Evolutionary conservation across 2,113 vertebrate species (phyloP).

Genomic region (Fregata magnificens): DNA sequence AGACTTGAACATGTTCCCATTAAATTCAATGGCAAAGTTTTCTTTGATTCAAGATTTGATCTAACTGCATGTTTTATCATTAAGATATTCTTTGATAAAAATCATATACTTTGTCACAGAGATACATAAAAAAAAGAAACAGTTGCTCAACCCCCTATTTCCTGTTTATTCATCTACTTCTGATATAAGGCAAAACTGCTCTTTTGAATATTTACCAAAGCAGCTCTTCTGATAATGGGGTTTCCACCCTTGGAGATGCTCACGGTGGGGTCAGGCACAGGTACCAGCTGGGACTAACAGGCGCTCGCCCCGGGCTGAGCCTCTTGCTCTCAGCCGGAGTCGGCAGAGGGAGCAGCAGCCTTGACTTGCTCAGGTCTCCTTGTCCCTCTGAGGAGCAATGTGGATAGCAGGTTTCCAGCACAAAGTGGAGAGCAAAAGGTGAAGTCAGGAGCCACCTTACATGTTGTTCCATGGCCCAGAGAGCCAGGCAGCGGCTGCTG

Average conservation of each 20-base stretch:
- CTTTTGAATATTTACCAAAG: neutral
- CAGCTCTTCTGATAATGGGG: too few relatives aligned
- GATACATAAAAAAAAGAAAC: neutral
- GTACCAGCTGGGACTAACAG: neutral
- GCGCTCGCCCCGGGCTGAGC: rapidly evolving
- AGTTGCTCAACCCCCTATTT: neutral
- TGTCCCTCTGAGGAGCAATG: neutral
- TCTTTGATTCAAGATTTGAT: neutral
- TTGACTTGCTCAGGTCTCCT: neutral
- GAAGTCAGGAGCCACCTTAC: neutral
- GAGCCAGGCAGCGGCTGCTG: neutral
- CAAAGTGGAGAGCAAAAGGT: neutral
- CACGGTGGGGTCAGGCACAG: rapidly evolving
- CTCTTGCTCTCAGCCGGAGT: neutral
- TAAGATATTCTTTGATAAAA: neutral
- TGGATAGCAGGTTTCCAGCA: neutral
- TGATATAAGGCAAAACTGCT: neutral
- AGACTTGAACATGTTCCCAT: neutral
- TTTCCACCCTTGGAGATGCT: neutral
- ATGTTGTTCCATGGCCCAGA: neutral
- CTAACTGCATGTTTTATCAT: neutral
- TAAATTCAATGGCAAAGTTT: neutral
- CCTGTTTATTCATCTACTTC: neutral
- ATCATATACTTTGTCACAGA: neutral
- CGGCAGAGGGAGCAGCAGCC: constrained; percentile 28